Base-by-base conservation (phyloP, 2,113 vertebrate genomes). In the Rhinichthys klamathensis region DNA sequence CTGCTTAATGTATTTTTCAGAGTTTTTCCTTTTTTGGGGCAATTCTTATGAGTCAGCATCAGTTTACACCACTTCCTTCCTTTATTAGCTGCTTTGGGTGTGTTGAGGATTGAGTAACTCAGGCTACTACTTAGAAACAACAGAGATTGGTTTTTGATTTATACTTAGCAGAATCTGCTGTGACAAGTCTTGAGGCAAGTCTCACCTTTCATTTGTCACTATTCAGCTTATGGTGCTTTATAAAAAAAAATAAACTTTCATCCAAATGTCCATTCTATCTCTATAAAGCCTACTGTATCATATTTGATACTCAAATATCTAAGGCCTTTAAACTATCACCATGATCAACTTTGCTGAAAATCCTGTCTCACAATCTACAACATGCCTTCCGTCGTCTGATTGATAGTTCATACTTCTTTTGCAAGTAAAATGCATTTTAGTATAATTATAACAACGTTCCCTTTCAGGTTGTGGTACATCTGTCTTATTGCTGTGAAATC, bases 11-110 rank as follows among this genome's bases (percentile, higher is more conserved):
- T 6, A 65, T n/a, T 77, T 61, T 58, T 15, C 30, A 61, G 21
- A 58, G 32, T 85, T 76, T 82, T 72, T 54, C 46, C 61, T 79
- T 61, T 75, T 41, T 32, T 21, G 27, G 61, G 85, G 13, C 46
- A 70, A 70, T 73, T 83, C 4, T 13, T 79, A 56, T 75, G 67
- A 83, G 73, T 61, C 38, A 25, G 16, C 80, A 10, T 44, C 16
- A 27, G 6, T 12, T 41, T 85, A 80, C 87, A 86, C 58, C 51
- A 85, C 84, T 90, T 92, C 88, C 85, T 91, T 88, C 89, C 89
- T 89, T 80, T 80, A 87, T 89, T 88, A 77, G 69, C 72, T 51
- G 2, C 38, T 81, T 70, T 18, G 75, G 56, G 78, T 60, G 77
- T 84, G 86, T 83, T n/a, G 73, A 77, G 46, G 67, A 82, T 91